These are phyloP conservation scores for Pristionchus entomophagus DNA, from an alignment of 2,888 invertebrate species.

Conservation along the genomic window DNA sequence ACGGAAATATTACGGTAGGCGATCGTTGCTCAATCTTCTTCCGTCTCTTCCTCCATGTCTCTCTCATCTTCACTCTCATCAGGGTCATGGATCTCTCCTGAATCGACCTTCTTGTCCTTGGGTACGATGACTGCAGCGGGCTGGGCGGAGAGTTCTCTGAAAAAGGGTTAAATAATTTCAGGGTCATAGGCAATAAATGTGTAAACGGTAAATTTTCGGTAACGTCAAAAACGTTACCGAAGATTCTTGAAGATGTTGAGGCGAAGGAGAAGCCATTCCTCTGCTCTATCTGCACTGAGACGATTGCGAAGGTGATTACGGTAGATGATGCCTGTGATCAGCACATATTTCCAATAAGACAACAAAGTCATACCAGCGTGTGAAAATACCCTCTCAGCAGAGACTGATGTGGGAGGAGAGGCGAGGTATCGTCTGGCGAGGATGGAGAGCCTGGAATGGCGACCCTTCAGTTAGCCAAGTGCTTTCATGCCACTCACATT, in stretches of 20 bases:
- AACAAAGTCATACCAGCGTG: too few species aligned
- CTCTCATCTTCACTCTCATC: not conserved
- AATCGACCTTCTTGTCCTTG: not conserved
- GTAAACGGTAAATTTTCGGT: not conserved
- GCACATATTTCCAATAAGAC: too few species aligned
- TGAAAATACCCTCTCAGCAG: not conserved
- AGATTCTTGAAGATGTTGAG: not conserved
- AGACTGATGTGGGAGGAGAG: not conserved
- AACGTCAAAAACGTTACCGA: not conserved
- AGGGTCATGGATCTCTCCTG: too few species aligned
- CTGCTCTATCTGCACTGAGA: not conserved
- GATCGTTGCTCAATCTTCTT: too few species aligned
- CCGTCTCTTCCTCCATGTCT: not conserved
- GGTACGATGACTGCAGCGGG: too few species aligned
- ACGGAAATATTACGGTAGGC: too few species aligned
- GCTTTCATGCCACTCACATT: too few species aligned
- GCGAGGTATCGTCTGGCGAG: not conserved
- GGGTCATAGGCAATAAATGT: not conserved
- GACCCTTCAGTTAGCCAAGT: not conserved
- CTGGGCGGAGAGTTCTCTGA: too few species aligned
- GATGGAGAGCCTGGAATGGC: not conserved
- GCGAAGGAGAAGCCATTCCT: not conserved
- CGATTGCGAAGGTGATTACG: not conserved
- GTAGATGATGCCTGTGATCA: not conserved
- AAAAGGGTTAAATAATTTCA: too few species aligned